Evolutionary conservation across 2,113 vertebrate genomes (phyloP).

Genomic region (Shinisaurus crocodilurus): DNA sequence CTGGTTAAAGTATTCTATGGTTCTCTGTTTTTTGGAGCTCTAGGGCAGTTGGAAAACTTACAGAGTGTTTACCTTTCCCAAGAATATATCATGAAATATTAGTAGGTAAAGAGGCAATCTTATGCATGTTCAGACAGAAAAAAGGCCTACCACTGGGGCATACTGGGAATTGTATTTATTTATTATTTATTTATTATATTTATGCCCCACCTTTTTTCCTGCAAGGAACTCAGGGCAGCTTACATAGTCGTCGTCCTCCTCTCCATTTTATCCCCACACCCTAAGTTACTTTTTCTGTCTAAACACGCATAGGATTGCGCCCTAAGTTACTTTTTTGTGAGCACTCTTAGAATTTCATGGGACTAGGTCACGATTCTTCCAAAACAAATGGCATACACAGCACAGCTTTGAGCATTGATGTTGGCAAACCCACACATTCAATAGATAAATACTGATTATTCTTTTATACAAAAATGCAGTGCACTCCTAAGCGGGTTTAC

Average conservation of each 20-base stretch:
- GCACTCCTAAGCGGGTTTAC: not conserved
- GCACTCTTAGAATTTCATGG: not conserved
- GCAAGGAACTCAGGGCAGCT: no score
- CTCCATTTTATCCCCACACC: no score
- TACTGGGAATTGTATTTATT: no score
- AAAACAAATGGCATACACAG: no score
- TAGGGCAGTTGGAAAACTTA: constrained; percentile 29
- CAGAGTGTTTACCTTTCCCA: not conserved
- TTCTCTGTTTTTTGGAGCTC: not conserved
- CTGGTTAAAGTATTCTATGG: constrained; percentile 58
- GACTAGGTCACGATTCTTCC: not conserved
- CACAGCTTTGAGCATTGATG: not conserved
- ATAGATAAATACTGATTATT: not conserved
- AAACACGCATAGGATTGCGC: no score
- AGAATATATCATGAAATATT: not conserved
- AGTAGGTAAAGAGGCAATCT: not conserved
- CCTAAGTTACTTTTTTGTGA: not conserved
- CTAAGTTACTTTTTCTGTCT: no score
- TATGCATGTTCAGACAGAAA: no score
- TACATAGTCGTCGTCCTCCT: no score
- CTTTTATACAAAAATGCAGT: not conserved
- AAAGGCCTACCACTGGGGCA: no score
- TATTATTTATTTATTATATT: no score
- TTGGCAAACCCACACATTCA: not conserved
- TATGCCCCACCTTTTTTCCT: no score